These are phyloP conservation scores for Ptychoptera albimana DNA, from an alignment of 2,888 invertebrate species.

Conservation along the genomic window DNA sequence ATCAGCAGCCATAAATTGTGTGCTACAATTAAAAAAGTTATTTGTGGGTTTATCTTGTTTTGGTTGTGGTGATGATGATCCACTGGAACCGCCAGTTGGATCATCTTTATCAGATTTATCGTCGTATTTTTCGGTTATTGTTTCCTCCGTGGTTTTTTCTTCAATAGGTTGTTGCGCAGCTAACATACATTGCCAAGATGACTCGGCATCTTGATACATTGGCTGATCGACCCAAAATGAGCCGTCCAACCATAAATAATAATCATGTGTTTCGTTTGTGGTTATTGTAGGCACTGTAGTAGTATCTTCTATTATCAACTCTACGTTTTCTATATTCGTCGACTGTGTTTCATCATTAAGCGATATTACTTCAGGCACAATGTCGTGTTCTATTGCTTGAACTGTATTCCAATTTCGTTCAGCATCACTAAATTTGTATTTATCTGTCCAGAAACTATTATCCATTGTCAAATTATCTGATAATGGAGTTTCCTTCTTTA, in stretches of 20 bases:
- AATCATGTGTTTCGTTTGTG: constrained; percentile 1
- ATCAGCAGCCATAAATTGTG: constrained; percentile 52
- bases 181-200: neutral
- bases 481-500: neutral
- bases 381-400: constrained; percentile 16
- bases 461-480: constrained; percentile 15
- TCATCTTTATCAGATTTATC: constrained; percentile 43
- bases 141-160: constrained; percentile 15
- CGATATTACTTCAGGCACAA: constrained; percentile 14
- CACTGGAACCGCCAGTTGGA: constrained; percentile 43
- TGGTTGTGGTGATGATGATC: constrained; percentile 21
- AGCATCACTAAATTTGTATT: constrained; percentile 45
- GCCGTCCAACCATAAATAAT: constrained; percentile 30
- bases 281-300: neutral
- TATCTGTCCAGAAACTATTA: constrained; percentile 43
- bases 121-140: constrained; percentile 17
- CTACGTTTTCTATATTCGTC: neutral
- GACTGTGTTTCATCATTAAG: neutral
- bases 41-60: constrained; percentile 15
- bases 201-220: too few relatives aligned
- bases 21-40: constrained; percentile 24
- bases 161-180: constrained; percentile 31
- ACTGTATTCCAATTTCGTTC: constrained; percentile 39
- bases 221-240: constrained; percentile 43
- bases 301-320: neutral